phyloP scores from a whole-genome alignment of 1,140 invertebrate species.

The Pogonus chalceus region DNA sequence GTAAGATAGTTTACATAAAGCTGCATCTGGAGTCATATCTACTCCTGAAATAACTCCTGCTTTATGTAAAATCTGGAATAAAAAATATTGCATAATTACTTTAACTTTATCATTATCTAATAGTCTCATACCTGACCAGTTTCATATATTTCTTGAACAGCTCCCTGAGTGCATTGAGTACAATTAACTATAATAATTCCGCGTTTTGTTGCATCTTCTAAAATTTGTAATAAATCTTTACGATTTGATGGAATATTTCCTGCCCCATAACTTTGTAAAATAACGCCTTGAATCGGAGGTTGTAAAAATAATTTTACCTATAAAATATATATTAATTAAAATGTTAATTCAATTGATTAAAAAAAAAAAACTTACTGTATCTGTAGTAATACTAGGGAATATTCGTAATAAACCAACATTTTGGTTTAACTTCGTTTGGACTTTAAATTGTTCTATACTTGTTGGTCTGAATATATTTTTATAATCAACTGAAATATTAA shows the following conservation, averaged over 20 bases:
- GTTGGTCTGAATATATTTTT: slow-evolving; percentile 63
- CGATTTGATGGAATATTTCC: slow-evolving; percentile 86
- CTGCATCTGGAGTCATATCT: slow-evolving; percentile 94
- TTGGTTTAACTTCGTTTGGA: slow-evolving; percentile 66
- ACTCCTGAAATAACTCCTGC: slow-evolving; percentile 77
- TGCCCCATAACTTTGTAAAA: slow-evolving; percentile 85
- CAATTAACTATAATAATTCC: slow-evolving; percentile 89
- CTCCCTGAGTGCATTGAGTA: slow-evolving; percentile 76
- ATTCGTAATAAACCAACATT: slow-evolving; percentile 80
- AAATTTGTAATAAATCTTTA: slow-evolving; percentile 66
- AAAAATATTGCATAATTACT: slow-evolving; percentile 5
- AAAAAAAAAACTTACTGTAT: slow-evolving; percentile 58
- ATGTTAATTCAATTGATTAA: no score
- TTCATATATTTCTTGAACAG: slow-evolving; percentile 68
- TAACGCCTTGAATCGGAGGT: slow-evolving; percentile 65
- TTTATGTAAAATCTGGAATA: slow-evolving; percentile 39
- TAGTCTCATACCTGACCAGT: slow-evolving; percentile 56
- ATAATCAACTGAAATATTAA: slow-evolving; percentile 58
- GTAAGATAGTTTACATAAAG: slow-evolving; percentile 83
- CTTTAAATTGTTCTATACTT: slow-evolving; percentile 62
- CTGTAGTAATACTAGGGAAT: slow-evolving; percentile 80
- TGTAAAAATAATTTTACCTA: slow-evolving; percentile 67
- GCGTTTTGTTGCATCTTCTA: slow-evolving; percentile 59
- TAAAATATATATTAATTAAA: no score
- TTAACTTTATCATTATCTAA: slow-evolving; percentile 4